Evolutionary conservation across 2,113 vertebrate species (phyloP).

Genomic region (Calyptomena viridis): DNA sequence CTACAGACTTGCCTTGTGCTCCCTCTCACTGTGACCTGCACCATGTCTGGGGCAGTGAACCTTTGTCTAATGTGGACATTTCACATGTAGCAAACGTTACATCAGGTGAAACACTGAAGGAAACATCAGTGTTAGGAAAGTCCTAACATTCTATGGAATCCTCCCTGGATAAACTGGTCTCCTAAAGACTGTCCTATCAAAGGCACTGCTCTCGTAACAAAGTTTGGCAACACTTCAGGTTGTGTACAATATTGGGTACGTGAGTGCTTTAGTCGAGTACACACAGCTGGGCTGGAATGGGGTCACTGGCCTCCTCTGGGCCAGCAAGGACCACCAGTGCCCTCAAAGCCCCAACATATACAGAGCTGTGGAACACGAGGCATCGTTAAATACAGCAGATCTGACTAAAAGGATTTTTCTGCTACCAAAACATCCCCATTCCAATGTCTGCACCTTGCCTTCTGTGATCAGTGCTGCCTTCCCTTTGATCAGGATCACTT

Average conservation of each 20-base stretch:
- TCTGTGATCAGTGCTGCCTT: background rate
- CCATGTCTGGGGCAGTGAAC: background rate
- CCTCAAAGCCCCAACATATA: background rate
- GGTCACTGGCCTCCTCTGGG: background rate
- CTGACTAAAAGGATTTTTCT: background rate
- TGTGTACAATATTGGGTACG: background rate
- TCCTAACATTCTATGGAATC: background rate
- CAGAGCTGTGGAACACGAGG: background rate
- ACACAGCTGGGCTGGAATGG: fast-evolving
- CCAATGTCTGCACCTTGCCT: background rate
- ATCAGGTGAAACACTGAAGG: background rate
- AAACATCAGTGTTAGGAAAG: too few species aligned
- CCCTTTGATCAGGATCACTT: background rate
- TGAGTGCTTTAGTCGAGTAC: background rate
- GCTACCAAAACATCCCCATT: background rate
- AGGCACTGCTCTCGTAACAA: background rate
- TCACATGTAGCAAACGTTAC: background rate
- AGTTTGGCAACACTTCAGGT: background rate
- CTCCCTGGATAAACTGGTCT: background rate
- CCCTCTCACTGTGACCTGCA: background rate
- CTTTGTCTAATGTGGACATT: background rate
- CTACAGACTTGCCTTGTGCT: background rate
- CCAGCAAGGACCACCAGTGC: background rate
- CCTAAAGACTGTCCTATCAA: background rate
- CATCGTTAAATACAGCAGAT: background rate